Conservation (phyloP, 2,797 vertebrate genomes). For the Pogonophryne albipinna region DNA sequence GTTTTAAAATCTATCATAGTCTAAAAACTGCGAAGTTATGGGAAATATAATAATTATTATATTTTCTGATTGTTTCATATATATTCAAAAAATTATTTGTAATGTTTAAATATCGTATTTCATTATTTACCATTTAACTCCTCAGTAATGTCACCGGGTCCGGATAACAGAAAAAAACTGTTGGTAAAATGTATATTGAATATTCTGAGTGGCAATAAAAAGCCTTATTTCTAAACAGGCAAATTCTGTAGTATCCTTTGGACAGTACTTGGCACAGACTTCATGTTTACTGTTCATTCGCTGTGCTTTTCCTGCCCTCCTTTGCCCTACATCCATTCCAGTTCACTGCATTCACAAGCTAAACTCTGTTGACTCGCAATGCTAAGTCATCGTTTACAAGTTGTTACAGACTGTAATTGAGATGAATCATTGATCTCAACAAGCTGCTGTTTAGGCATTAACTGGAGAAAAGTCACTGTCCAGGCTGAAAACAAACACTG, state of each 20-base stretch:
- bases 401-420: constrained; percentile 57
- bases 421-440: constrained; percentile 74
- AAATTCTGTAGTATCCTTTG: not conserved
- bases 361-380: constrained; percentile 21
- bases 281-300: not conserved
- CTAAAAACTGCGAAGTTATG: too few relatives aligned
- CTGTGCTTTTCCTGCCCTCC: constrained; percentile 9
- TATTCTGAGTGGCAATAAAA: too few relatives aligned
- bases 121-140: too few relatives aligned
- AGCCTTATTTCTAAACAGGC: too few relatives aligned
- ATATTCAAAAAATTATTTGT: too few relatives aligned
- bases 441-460: constrained; percentile 53
- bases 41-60: too few relatives aligned
- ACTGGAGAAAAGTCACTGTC: constrained; percentile 25
- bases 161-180: too few relatives aligned
- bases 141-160: too few relatives aligned
- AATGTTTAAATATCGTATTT: too few relatives aligned
- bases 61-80: too few relatives aligned
- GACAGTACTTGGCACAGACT: not conserved
- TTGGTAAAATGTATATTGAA: too few relatives aligned
- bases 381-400: constrained; percentile 56
- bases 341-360: constrained; percentile 50
- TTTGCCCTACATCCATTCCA: constrained; percentile 57
- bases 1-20: too few relatives aligned
- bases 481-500: not conserved